phyloP scores from a whole-genome alignment of 2,113 vertebrate species.

The Galbula dea region DNA sequence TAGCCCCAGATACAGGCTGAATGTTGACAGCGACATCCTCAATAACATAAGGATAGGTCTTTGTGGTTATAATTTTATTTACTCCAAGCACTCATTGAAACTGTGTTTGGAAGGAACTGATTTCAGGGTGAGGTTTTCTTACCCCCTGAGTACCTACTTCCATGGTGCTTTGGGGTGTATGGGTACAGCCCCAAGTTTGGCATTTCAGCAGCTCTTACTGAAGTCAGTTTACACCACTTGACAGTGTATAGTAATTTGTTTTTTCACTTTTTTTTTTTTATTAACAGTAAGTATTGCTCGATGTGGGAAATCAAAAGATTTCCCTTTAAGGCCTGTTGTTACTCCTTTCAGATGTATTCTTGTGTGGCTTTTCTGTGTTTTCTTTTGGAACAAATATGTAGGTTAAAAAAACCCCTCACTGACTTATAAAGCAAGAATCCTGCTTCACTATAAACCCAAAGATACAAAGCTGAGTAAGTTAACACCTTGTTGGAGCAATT shows the following conservation, averaged over 20 bases:
- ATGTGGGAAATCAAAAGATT: neutral
- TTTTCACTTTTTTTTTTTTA: neutral
- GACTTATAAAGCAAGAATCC: neutral
- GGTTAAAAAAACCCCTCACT: neutral
- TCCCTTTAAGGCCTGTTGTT: neutral
- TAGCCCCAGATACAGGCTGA: too few species aligned
- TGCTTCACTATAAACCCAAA: neutral
- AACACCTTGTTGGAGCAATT: neutral
- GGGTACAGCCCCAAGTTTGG: neutral
- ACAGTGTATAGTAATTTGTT: neutral
- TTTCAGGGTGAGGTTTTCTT: neutral
- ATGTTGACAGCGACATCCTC: too few species aligned
- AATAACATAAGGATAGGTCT: neutral
- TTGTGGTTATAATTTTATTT: neutral
- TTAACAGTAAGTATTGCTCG: neutral
- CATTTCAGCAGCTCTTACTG: neutral
- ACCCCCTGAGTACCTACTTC: neutral
- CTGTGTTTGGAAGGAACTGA: neutral
- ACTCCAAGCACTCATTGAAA: neutral
- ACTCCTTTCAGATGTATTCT: neutral
- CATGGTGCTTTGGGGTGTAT: accelerated
- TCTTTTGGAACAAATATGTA: neutral
- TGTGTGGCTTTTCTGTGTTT: neutral
- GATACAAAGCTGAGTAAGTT: neutral
- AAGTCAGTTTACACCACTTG: neutral